These are phyloP conservation scores for Trichoplusia ni DNA, from an alignment of 1,140 invertebrate species.

Conservation along the genomic window DNA sequence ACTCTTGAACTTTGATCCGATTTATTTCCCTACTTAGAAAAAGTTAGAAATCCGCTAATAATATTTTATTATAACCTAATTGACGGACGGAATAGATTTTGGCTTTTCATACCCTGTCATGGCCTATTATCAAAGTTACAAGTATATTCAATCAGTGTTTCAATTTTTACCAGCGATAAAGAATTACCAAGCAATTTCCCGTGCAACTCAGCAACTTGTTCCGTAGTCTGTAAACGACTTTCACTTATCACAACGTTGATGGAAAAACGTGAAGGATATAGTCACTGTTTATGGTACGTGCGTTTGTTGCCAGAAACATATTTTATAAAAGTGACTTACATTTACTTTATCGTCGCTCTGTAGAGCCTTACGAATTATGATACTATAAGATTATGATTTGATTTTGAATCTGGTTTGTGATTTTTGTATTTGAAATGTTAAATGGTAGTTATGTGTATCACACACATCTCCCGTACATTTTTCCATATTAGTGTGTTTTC, in stretches of 20 bases:
- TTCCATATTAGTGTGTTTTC: no score
- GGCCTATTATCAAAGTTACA: not conserved
- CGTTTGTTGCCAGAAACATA: not conserved
- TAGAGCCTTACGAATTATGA: no score
- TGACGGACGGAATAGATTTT: no score
- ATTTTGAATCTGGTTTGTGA: no score
- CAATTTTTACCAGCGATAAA: not conserved
- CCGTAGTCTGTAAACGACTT: not conserved
- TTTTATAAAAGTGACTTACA: conserved; percentile 1
- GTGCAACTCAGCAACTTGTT: not conserved
- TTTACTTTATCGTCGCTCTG: conserved; percentile 7
- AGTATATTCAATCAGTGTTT: not conserved
- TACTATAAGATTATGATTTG: not conserved
- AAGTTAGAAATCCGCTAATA: no score
- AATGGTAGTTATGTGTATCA: no score
- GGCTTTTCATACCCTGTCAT: no score
- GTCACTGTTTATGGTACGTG: not conserved
- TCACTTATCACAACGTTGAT: conserved; percentile 12
- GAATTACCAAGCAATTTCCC: not conserved
- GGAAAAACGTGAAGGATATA: conserved; percentile 5
- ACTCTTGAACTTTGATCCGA: no score
- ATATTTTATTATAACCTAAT: no score
- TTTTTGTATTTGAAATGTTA: no score
- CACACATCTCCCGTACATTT: no score
- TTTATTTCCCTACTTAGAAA: no score